Evolutionary conservation across 2,888 invertebrate genomes (phyloP).

Genomic region (Rhagium mordax): DNA sequence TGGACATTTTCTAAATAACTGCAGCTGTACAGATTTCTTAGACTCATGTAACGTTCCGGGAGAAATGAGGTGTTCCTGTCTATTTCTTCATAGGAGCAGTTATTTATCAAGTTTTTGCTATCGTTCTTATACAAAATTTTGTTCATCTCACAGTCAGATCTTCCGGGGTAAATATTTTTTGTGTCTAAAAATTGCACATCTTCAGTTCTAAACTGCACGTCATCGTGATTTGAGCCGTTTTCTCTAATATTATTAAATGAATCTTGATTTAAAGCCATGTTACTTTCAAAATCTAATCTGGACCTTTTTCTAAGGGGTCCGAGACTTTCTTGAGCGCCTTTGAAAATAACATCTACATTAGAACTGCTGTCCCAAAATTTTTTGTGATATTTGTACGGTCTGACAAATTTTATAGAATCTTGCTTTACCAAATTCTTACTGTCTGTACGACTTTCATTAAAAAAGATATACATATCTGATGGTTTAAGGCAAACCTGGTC

Average conservation of each 20-base stretch:
- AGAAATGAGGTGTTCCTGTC: background rate
- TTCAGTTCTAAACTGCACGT: background rate
- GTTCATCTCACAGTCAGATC: conserved; percentile 21
- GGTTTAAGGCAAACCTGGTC: conserved; percentile 34
- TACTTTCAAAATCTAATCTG: conserved; percentile 9
- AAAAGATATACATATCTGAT: conserved; percentile 29
- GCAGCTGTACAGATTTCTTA: conserved; percentile 35
- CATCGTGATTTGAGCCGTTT: background rate
- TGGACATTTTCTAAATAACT: conserved; percentile 25
- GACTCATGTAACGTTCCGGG: conserved; percentile 32
- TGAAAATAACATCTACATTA: conserved; percentile 10
- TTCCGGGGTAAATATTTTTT: background rate
- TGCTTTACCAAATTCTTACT: background rate
- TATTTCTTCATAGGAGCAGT: conserved; percentile 38
- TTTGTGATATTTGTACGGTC: conserved; percentile 38
- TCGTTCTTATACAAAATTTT: conserved; percentile 42
- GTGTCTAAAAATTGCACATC: conserved; percentile 33
- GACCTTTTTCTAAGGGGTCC: conserved; percentile 8
- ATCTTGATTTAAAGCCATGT: conserved; percentile 15
- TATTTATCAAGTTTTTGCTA: conserved; percentile 36
- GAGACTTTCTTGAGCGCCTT: background rate
- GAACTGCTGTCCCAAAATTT: conserved; percentile 30
- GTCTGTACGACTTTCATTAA: background rate
- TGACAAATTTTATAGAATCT: conserved; percentile 19
- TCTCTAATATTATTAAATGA: background rate